These are phyloP conservation scores for Muntiacus muntjak DNA, from an alignment of 2,113 vertebrate genomes.

Conservation along the genomic window DNA sequence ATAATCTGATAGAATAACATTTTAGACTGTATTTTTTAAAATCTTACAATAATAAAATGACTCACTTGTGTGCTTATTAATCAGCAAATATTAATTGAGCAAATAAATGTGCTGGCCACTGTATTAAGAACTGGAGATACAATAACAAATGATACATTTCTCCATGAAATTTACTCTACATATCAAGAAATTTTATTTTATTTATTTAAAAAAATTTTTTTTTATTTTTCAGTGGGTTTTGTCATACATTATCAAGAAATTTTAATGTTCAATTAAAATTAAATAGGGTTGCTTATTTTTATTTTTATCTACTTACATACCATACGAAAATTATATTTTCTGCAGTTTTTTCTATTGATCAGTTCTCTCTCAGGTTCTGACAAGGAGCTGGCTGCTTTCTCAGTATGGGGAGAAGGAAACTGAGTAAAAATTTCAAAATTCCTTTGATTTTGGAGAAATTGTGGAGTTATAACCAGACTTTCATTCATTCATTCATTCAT, in stretches of 20 bases:
- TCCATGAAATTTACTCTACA: background rate
- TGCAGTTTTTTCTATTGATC: background rate
- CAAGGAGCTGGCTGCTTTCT: background rate
- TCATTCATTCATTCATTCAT: background rate
- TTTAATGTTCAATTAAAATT: background rate
- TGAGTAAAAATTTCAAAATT: background rate
- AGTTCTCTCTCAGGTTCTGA: background rate
- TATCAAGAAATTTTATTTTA: background rate
- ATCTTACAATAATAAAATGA: background rate
- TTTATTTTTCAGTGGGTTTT: no score
- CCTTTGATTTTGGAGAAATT: background rate
- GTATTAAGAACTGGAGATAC: background rate
- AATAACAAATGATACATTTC: background rate
- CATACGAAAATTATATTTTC: background rate
- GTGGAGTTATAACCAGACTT: background rate
- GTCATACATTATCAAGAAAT: background rate
- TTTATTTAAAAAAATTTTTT: no score
- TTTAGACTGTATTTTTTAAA: background rate
- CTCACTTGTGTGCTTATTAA: background rate
- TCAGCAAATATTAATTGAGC: background rate
- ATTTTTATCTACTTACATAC: background rate
- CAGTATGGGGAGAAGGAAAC: background rate
- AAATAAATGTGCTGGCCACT: background rate
- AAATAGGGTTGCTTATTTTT: background rate
- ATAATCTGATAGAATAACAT: background rate